phyloP scores from a whole-genome alignment of 2,888 invertebrate genomes.

The Lottia gigantea region DNA sequence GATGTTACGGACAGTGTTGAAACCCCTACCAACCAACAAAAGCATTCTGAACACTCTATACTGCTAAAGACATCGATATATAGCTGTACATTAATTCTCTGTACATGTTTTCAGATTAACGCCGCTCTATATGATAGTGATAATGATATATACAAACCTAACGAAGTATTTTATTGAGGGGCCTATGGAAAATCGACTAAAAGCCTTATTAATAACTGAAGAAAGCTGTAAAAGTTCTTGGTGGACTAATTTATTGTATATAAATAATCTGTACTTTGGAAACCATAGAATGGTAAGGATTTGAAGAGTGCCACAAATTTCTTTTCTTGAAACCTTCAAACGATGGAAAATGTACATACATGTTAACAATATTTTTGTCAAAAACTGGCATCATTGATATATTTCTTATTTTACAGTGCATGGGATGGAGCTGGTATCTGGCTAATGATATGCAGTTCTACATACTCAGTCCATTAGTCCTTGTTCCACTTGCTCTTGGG shows the following conservation, averaged over 20 bases:
- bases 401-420: conserved; percentile 24
- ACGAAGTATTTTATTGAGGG: conserved; percentile 53
- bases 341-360: no score
- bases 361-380: no score
- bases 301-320: no score
- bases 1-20: no score
- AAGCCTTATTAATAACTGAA: conserved; percentile 25
- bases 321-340: no score
- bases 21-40: no score
- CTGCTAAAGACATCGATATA: no score
- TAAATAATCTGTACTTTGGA: conserved; percentile 53
- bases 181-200: conserved; percentile 45
- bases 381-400: no score
- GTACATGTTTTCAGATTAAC: conserved; percentile 51
- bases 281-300: conserved; percentile 22
- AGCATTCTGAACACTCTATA: no score
- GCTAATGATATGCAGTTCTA: conserved; percentile 44
- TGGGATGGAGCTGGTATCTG: conserved; percentile 38
- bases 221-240: conserved; percentile 49
- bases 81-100: no score
- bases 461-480: conserved; percentile 32
- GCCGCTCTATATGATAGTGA: conserved; percentile 51
- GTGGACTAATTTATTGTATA: conserved; percentile 59
- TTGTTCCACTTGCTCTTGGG: conserved; percentile 28
- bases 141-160: conserved; percentile 49